Conservation (phyloP, 2,888 invertebrate species). For the Dryocosmus kuriphilus region DNA sequence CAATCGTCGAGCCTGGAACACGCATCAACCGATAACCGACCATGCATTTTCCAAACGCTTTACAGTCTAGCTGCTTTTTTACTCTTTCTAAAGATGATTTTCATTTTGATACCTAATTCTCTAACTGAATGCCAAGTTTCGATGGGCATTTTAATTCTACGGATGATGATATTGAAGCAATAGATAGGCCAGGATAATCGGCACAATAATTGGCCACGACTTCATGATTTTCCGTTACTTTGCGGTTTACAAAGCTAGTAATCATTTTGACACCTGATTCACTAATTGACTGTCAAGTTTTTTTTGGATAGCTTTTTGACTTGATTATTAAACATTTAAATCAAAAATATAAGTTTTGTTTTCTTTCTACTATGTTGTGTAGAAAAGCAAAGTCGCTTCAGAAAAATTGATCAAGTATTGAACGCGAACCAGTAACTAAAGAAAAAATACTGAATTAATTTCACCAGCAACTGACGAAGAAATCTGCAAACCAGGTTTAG, state of each 20-base stretch:
- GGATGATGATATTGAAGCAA: no score
- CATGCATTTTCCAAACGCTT: neutral
- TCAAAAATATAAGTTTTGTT: no score
- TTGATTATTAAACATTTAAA: no score
- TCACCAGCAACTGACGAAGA: neutral
- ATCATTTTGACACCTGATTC: no score
- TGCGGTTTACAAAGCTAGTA: no score
- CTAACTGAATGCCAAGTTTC: no score
- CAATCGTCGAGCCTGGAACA: conserved; percentile 25
- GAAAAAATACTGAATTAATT: neutral
- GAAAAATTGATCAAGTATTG: neutral
- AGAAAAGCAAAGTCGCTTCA: neutral
- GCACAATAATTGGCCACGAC: no score
- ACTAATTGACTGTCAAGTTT: no score
- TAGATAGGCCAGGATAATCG: no score
- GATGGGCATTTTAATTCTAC: no score
- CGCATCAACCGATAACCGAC: neutral
- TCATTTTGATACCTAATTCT: neutral
- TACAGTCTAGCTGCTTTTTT: neutral
- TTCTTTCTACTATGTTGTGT: neutral
- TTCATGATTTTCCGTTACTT: no score
- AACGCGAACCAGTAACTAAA: neutral
- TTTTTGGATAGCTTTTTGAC: no score
- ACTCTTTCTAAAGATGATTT: neutral
- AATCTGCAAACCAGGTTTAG: neutral